Conservation (phyloP, 2,888 invertebrate species). For the Leucophenga montana region DNA sequence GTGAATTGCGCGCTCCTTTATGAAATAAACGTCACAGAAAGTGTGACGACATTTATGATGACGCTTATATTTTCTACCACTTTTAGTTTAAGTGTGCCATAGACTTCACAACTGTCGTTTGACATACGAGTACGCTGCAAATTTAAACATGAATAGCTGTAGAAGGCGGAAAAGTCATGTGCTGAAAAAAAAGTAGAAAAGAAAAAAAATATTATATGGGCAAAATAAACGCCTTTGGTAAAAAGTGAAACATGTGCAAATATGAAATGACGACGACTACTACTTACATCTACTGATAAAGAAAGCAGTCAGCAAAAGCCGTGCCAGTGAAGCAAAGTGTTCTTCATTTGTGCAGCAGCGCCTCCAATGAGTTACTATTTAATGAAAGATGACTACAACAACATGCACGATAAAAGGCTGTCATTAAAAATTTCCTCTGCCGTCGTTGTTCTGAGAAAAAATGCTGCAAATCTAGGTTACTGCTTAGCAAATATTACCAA, state of each 20-base stretch:
- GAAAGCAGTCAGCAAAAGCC: conserved; percentile 43
- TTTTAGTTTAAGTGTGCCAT: too few relatives aligned
- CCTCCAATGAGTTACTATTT: neutral
- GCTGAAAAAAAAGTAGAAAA: neutral
- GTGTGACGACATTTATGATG: conserved; percentile 26
- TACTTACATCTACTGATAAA: conserved; percentile 68
- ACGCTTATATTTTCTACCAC: too few relatives aligned
- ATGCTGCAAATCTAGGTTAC: conserved; percentile 53
- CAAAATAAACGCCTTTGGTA: conserved; percentile 52
- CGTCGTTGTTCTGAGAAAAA: conserved; percentile 39
- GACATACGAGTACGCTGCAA: too few relatives aligned
- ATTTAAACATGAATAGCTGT: too few relatives aligned
- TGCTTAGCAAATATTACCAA: conserved; percentile 52
- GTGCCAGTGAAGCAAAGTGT: conserved; percentile 32
- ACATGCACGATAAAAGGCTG: conserved; percentile 56
- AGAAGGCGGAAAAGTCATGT: too few relatives aligned
- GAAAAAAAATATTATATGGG: conserved; percentile 8
- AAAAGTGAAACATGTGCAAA: conserved; percentile 66
- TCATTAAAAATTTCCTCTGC: conserved; percentile 60
- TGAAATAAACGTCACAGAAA: conserved; percentile 39
- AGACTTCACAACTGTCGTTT: too few relatives aligned
- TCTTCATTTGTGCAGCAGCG: conserved; percentile 20
- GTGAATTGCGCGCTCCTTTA: conserved; percentile 50
- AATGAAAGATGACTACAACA: conserved; percentile 56
- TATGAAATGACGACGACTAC: conserved; percentile 40